These are phyloP conservation scores for Acrocephalus kingi DNA, from an alignment of 2,113 vertebrate species.

Conservation along the genomic window DNA sequence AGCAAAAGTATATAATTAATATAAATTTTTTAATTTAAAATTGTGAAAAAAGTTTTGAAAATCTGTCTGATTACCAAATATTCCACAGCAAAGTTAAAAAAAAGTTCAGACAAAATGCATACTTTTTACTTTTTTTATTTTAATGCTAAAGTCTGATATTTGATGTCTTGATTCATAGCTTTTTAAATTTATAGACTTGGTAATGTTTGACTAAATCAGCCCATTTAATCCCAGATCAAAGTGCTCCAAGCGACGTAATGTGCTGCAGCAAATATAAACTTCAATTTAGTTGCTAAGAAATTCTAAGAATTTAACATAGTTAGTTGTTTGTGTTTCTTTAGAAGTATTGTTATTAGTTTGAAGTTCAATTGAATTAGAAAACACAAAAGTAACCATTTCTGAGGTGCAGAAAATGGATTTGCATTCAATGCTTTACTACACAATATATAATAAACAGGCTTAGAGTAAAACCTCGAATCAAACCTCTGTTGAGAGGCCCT, in stretches of 20 bases:
- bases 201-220: not conserved
- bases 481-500: not conserved
- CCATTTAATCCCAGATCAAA: not conserved
- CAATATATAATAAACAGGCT: not conserved
- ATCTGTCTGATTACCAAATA: not conserved
- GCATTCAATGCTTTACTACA: not conserved
- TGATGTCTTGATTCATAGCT: not conserved
- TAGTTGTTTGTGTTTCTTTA: not conserved
- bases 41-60: not conserved
- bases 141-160: not conserved
- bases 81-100: not conserved
- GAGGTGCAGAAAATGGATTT: not conserved
- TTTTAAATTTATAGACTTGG: not conserved
- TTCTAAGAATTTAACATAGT: not conserved
- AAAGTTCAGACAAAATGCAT: not conserved
- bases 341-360: not conserved
- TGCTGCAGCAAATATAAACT: not conserved
- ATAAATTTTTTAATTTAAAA: not conserved
- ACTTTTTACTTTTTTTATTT: not conserved
- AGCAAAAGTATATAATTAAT: not conserved
- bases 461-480: not conserved
- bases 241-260: not conserved
- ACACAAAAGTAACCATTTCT: not conserved
- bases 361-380: not conserved
- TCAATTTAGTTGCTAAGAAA: not conserved